Evolutionary conservation across 1,140 invertebrate genomes (phyloP), one percentile per base, ranked within the genome.

Genomic region (Telenomus remus): DNA sequence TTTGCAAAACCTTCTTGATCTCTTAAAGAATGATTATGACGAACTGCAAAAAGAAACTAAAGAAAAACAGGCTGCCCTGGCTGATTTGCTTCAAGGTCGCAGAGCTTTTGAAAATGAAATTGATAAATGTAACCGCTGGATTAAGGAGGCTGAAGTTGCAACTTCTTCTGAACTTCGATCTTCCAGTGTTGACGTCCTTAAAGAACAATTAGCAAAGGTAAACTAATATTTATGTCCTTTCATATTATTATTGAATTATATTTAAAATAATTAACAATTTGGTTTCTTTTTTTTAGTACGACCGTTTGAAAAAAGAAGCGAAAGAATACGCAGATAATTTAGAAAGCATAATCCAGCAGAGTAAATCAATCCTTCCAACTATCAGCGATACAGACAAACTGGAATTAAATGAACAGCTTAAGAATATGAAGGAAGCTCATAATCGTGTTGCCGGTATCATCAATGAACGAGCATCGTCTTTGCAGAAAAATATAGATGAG

Each of bases 301-400:
- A 94, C 72, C 93, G 93, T 79, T 86, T 97, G 6, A 91, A 92
- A 55, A 91, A 93, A 66, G 94, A 96, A 86, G 91, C 93, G 0
- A 91, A 92, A 59, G 89, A 91, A 60, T 92, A 94, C 51, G 91
- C 91, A 12, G 90, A 91, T 16, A 90, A 92, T 42, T 92, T 96
- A 47, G 91, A 91, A 48, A 92, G 92, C 80, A 91, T 96, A 27
- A 90, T 91, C 35, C 92, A 94, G 66, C 92, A 95, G 85, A 93
- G 92, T n/a, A 94, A 94, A 85, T 91, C 92, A 27, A 93, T 97
- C 59, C 85, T 94, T 56, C 92, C 93, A 33, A 92, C 94, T 0
- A 86, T 97, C n/a, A 95, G 92, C 77, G 95, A 96, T 84, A 92
- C 94, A 0, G 95, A 97, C 76, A 94, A 95, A 80, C 86, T 96